phyloP scores from a whole-genome alignment of 37 sponge, comb jelly and placozoan species.

The Bolinopsis microptera region DNA sequence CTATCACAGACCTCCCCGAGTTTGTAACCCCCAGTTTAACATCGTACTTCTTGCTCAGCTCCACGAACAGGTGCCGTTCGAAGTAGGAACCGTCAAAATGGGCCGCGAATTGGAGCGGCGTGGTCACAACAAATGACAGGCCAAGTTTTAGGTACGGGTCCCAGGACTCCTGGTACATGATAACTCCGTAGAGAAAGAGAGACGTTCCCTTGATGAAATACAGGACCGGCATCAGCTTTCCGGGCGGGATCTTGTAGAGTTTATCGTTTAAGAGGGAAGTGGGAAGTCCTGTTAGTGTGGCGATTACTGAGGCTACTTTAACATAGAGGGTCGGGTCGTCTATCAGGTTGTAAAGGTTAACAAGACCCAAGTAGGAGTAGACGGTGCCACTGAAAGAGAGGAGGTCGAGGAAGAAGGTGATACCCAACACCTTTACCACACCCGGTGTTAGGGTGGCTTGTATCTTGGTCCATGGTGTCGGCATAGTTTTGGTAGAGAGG shows the following conservation, averaged over 20 bases:
- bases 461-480: not conserved
- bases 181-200: conserved; percentile 1
- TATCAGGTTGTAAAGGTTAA: conserved; percentile 17
- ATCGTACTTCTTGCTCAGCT: conserved; percentile 13
- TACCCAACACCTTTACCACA: not conserved
- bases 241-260: not conserved
- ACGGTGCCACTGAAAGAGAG: not conserved
- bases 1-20: not conserved
- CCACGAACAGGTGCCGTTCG: not conserved
- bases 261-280: not conserved
- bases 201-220: not conserved
- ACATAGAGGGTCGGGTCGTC: not conserved
- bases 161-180: conserved; percentile 20
- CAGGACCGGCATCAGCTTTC: not conserved
- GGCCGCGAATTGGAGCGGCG: not conserved
- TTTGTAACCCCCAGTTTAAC: not conserved
- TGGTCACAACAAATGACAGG: not conserved
- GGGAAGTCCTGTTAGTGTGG: not conserved
- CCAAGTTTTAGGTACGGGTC: not conserved
- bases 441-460: not conserved
- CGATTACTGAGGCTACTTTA: not conserved
- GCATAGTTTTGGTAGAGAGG: too few species aligned
- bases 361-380: not conserved
- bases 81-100: not conserved
- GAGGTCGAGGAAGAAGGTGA: not conserved